A percentile compares a stretch with the other conserved stretches of the same genome.
Evolutionary conservation across 2,113 vertebrate genomes (phyloP).

Genomic region (Elephantulus edwardii): DNA sequence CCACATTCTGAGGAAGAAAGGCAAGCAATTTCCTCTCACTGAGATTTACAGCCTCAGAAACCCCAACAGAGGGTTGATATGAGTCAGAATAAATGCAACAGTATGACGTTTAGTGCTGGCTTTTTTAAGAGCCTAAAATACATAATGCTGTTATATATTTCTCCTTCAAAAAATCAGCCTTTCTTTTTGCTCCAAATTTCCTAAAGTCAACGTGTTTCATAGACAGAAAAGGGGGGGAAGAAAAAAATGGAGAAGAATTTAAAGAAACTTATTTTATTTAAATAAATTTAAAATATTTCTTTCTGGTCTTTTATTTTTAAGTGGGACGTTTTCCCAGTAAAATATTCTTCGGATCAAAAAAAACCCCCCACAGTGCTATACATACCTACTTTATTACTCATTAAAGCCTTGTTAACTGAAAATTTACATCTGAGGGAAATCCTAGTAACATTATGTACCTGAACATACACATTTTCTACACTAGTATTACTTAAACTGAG

Average conservation of each 20-base stretch:
- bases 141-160: slow-evolving; percentile 25
- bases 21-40: too few species aligned
- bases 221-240: slow-evolving; percentile 11
- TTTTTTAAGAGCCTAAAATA: slow-evolving; percentile 26
- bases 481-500: slow-evolving; percentile 18
- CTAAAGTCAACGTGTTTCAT: background rate
- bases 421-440: slow-evolving; percentile 26
- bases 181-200: slow-evolving; percentile 43
- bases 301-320: slow-evolving; percentile 23
- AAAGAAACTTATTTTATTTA: background rate
- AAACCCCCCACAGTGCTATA: background rate
- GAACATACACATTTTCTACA: slow-evolving; percentile 21
- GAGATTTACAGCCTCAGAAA: too few species aligned
- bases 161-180: slow-evolving; percentile 22
- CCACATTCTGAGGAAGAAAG: too few species aligned
- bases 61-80: too few species aligned
- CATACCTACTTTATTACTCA: background rate
- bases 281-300: slow-evolving; percentile 26
- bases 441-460: background rate
- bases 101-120: too few species aligned
- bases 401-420: background rate
- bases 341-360: background rate
- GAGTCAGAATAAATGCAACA: too few species aligned
- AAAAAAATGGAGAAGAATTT: background rate
- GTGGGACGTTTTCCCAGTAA: background rate